A percentile compares a stretch with the other conserved stretches of the same genome.
Conservation (phyloP, 2,113 vertebrate genomes). For the Hippocampus zosterae region DNA sequence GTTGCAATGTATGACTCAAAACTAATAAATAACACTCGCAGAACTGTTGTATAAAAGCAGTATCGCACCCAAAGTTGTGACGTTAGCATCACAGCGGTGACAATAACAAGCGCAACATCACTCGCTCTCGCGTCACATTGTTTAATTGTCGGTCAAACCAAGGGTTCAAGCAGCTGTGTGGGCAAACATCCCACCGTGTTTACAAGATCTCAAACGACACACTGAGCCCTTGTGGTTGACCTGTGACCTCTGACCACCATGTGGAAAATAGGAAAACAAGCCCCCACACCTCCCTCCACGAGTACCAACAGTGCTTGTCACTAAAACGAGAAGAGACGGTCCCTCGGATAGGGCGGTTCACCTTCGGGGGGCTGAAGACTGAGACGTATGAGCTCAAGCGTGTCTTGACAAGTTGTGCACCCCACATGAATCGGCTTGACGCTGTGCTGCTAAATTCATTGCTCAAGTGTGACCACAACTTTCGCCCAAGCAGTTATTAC, state of each 20-base stretch:
- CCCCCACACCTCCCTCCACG: neutral
- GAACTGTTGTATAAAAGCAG: too few species aligned
- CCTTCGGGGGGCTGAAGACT: neutral
- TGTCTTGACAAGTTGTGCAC: neutral
- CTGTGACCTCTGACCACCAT: constrained; percentile 25
- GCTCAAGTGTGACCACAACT: neutral
- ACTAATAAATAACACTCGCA: too few species aligned
- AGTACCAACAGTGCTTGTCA: neutral
- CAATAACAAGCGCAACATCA: too few species aligned
- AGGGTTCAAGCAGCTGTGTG: constrained; percentile 16
- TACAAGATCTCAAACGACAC: constrained; percentile 12
- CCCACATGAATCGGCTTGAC: neutral
- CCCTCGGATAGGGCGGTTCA: neutral
- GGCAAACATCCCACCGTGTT: constrained; percentile 19
- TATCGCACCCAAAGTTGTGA: too few species aligned
- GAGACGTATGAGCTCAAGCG: neutral
- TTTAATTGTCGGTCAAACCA: neutral
- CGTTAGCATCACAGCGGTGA: too few species aligned
- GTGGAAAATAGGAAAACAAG: neutral
- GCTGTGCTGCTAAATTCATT: neutral
- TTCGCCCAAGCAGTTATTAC: neutral
- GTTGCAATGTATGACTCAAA: too few species aligned
- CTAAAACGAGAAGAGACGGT: neutral
- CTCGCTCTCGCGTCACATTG: neutral
- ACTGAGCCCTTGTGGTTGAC: constrained; percentile 16